phyloP scores from a whole-genome alignment of 1,140 invertebrate genomes.

The Drosophila subobscura region DNA sequence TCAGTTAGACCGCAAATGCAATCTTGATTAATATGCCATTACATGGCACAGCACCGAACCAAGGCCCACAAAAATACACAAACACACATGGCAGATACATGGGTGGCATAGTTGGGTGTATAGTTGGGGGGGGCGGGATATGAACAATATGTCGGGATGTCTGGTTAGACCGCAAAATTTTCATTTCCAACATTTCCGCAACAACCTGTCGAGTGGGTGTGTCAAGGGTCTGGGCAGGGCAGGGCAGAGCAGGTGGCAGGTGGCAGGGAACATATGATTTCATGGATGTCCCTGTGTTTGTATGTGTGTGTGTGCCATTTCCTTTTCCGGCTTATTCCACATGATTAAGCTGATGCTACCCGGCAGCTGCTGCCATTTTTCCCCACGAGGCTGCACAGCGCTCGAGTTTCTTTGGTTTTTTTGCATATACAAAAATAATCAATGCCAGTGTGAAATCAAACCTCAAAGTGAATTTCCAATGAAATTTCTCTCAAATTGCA shows the following conservation, averaged over 20 bases:
- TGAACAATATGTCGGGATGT: background rate
- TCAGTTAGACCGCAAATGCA: constrained; percentile 51
- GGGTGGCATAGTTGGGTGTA: too few species aligned
- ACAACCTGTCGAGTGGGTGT: background rate
- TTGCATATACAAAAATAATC: constrained; percentile 10
- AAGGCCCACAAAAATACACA: too few species aligned
- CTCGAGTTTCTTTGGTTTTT: constrained; percentile 10
- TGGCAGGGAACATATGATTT: constrained; percentile 42
- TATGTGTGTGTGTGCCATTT: constrained; percentile 61
- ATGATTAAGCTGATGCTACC: constrained; percentile 77
- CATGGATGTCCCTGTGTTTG: too few species aligned
- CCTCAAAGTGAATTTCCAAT: constrained; percentile 34
- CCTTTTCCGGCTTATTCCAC: constrained; percentile 78
- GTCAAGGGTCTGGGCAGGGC: too few species aligned
- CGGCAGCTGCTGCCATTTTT: constrained; percentile 30
- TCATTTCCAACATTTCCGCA: constrained; percentile 72
- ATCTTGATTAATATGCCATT: constrained; percentile 71
- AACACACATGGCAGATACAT: background rate
- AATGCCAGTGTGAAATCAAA: constrained; percentile 13
- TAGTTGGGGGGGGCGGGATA: background rate
- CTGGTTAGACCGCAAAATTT: constrained; percentile 65
- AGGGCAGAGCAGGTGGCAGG: constrained; percentile 12
- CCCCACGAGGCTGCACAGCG: background rate
- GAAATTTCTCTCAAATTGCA: too few species aligned
- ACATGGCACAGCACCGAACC: background rate